Evolutionary conservation across 2,888 invertebrate genomes (phyloP), one percentile per base, ranked within the genome.

Genomic region (Lutraria lutraria): DNA sequence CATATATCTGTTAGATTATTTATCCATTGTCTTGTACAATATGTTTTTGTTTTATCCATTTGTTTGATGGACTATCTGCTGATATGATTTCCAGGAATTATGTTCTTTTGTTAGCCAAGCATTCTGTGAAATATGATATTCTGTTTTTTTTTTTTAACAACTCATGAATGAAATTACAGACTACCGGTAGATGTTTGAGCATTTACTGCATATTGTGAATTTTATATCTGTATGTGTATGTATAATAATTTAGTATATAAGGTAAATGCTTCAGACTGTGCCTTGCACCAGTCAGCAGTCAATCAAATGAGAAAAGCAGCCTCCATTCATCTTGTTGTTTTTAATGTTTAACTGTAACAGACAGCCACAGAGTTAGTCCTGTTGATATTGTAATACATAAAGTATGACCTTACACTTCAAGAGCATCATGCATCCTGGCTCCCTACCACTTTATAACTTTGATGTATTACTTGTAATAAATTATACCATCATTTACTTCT

Each of bases 371-470:
- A 56, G 56, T 8, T 16, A 16, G 56, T 15, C 19, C 16, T 56
- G 56, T 56, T 56, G 63, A 25, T 68, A 25, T 68, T 68, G 3
- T 25, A 21, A 13, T 4, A 3, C 25, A 8, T 68, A 68, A 68
- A 13, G n/a, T 25, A 68, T 68, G 63, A 13, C 16, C 76, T 76
- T 31, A 15, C 76, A 31, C 19, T 31, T 34, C 31, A 3, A 63
- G 21, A 63, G 63, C 21, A 76, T 31, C 19, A 25, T 12, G n/a
- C 76, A 25, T 76, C 76, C 76, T 76, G 76, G 76, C 34, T 76
- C 76, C 76, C 76, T 31, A 76, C 76, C 34, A 76, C 19, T 76
- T 76, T 76, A 76, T 76, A 76, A 19, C 34, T 31, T 34, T 34
- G 76, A 76, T 76, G 31, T 34, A 76, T 76, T 31, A 76, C 31